phyloP scores from a whole-genome alignment of 2,797 vertebrate genomes.

The Buceros bicornis region DNA sequence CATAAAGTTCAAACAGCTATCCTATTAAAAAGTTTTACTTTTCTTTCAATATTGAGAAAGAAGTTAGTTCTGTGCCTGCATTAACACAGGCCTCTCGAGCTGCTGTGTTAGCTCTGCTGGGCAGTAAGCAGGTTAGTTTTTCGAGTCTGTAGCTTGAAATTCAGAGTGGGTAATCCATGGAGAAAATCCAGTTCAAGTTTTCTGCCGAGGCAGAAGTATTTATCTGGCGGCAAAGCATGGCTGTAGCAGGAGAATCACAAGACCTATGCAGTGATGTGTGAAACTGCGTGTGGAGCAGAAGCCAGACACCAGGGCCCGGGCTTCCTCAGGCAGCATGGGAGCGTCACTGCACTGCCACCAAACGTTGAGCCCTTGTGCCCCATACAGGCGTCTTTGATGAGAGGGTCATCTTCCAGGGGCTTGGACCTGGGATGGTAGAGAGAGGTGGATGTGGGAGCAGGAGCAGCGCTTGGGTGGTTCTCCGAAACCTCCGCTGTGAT shows the following conservation, averaged over 20 bases:
- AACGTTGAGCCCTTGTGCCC: background rate
- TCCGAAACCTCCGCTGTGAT: background rate
- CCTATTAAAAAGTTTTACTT: slow-evolving; percentile 63
- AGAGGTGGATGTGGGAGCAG: background rate
- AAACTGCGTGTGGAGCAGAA: slow-evolving; percentile 55
- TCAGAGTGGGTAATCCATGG: background rate
- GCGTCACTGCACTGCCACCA: background rate
- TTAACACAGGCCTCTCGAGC: background rate
- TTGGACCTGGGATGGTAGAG: background rate
- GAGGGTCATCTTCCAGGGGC: background rate
- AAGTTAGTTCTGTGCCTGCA: slow-evolving; percentile 15
- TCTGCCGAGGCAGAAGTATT: background rate
- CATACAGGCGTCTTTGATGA: background rate
- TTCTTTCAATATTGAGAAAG: slow-evolving; percentile 43
- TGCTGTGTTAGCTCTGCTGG: background rate
- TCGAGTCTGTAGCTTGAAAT: slow-evolving; percentile 44
- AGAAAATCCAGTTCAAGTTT: slow-evolving; percentile 42
- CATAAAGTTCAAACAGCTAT: slow-evolving; percentile 57
- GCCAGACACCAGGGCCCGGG: background rate
- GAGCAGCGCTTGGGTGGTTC: accelerated
- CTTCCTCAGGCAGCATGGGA: background rate
- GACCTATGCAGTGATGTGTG: slow-evolving; percentile 18
- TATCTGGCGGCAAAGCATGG: background rate
- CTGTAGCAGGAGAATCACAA: slow-evolving; percentile 43
- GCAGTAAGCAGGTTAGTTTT: slow-evolving; percentile 40